Evolutionary conservation across 1,140 invertebrate genomes (phyloP), one percentile per base, ranked within the genome.

Genomic region (Zaprionus inermis): DNA sequence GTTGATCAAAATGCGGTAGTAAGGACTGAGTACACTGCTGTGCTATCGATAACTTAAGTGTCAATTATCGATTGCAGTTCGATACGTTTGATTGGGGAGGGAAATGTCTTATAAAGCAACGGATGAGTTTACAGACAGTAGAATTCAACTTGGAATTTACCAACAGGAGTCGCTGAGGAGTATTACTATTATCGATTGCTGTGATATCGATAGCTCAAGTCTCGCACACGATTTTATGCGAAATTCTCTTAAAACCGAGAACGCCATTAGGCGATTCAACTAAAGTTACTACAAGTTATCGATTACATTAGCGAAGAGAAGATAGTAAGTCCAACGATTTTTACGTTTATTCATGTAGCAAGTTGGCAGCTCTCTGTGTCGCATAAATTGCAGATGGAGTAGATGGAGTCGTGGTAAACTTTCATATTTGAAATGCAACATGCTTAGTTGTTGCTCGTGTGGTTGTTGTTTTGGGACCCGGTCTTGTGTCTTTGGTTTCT

Each of bases 341-440:
- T 49, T 22, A 22, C 44, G 44, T n/a, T 60, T 44, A 41, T 46
- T 30, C 49, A 18, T 20, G 28, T 14, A 44, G 58, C 49, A 34
- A 61, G 66, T 60, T 69, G 66, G 57, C 66, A 69, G 57, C 65
- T 6, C 64, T 24, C 10, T 24, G 49, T 44, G 38, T 20, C 18
- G 34, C 41, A 66, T 18, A 51, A 64, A 52, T 64, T 64, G 61
- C 61, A 52, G 46, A 28, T 20, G 32, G 36, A 73, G 56, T 30
- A 52, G 46, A 28, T 20, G 32, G 36, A 73, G 56, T 30, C 65
- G 34, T 44, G 49, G 28, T 14, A 70, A 74, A 74, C 72, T 74
- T 74, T 74, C 72, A 74, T 74, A 70, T 70, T 70, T 74, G 51
- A 63, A 70, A 58, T 70, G 72, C 72, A 74, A 63, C 72, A 69